Evolutionary conservation across 2,113 vertebrate species (phyloP), one percentile per base, ranked within the genome.

Genomic region (Ammodytes marinus): DNA sequence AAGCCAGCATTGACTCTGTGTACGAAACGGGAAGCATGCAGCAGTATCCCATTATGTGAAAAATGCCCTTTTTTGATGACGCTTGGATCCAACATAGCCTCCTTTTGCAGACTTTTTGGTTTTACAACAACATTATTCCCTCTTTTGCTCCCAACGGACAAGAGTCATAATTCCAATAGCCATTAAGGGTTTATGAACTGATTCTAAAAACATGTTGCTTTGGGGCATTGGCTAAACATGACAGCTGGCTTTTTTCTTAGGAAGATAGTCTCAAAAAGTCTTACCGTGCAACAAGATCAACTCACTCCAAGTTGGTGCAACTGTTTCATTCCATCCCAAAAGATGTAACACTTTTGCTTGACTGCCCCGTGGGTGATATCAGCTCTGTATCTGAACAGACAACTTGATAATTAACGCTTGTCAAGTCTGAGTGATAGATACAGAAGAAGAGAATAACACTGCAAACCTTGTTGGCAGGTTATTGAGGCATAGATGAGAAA

Each of bases 371-470:
- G 10, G 50, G 9, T 65, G 17, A 54, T 43, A 47, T 47, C 27
- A 80, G 39, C 75, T 61, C 81, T 5, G 19, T n/a, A n/a, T 53
- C 58, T 19, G 53, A 69, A 59, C 58, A 45, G 53, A 69, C 39
- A 65, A 53, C 65, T 54, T 13, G 19, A 15, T 74, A 57, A 79
- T 74, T 75, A 80, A 47, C 53, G 47, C 84, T 69, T 59, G 9
- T 72, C 49, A 77, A 78, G 17, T 55, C 65, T 1, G 5, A 79
- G 47, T 42, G 40, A 65, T n/a, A 15, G 37, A 37, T 52, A 6
- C 3, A 5, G 42, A 57, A 35, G 37, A 47, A 71, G 27, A 27
- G 27, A 71, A 66, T 6, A 50, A 42, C 13, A 19, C 40, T 60
- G 14, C 12, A 52, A 37, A 58, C 52, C 5, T 66, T 52, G 60